Percentiles rank a stretch among this genome's conserved stretches.
Conservation (phyloP, 2,113 vertebrate genomes). For the Xenus cinereus region DNA sequence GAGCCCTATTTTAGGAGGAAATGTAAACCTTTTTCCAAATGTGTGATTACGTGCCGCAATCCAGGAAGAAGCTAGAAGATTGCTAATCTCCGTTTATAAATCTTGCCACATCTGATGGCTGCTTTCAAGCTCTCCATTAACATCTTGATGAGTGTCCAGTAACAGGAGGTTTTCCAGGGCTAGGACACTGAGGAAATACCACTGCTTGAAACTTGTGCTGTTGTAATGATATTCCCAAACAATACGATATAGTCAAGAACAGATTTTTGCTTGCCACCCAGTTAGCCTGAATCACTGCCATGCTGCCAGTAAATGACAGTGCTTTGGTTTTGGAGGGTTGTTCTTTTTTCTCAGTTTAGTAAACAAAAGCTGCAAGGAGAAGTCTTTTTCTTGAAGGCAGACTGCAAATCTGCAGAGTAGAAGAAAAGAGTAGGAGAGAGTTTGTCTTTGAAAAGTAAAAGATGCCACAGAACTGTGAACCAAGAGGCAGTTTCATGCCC, state of each 20-base stretch:
- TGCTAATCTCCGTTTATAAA: not conserved
- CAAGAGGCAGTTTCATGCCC: not conserved
- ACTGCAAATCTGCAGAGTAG: not conserved
- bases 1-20: not conserved
- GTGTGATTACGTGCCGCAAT: not conserved
- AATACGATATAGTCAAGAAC: not conserved
- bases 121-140: conserved; percentile 45
- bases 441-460: not conserved
- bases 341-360: not conserved
- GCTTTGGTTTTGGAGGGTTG: not conserved
- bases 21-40: not conserved
- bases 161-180: not conserved
- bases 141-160: conserved; percentile 13
- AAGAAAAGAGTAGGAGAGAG: not conserved
- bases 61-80: not conserved
- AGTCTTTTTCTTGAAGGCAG: not conserved
- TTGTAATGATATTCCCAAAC: not conserved
- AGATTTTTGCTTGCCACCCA: not conserved
- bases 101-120: not conserved
- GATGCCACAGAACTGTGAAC: not conserved
- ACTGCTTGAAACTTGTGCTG: not conserved
- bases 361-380: not conserved
- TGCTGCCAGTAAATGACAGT: not conserved
- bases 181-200: not conserved
- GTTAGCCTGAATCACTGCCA: not conserved